A percentile compares a stretch with the other conserved stretches of the same genome.
These are phyloP conservation scores for Riparia riparia DNA, from an alignment of 2,113 vertebrate species.

Conservation along the genomic window DNA sequence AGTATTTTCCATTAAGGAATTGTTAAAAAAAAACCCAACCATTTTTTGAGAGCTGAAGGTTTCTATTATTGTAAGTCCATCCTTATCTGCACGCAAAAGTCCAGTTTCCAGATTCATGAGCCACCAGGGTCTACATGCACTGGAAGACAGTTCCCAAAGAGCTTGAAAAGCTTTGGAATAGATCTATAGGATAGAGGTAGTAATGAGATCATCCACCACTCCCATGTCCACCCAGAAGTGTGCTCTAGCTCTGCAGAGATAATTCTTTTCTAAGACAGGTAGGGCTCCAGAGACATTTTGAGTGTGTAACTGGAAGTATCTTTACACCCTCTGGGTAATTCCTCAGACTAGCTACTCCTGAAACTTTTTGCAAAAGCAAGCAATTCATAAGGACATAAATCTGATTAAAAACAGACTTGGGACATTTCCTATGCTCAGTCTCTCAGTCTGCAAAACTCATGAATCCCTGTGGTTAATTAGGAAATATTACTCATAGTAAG, in stretches of 20 bases:
- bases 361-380: slow-evolving; percentile 32
- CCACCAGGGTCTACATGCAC: not conserved
- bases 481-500: slow-evolving; percentile 43
- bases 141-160: not conserved
- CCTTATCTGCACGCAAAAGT: not conserved
- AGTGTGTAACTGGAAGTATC: not conserved
- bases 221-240: not conserved
- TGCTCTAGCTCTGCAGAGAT: not conserved
- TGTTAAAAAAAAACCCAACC: not conserved
- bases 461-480: slow-evolving; percentile 52
- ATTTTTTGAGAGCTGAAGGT: not conserved
- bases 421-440: slow-evolving; percentile 12
- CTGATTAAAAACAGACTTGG: slow-evolving; percentile 35
- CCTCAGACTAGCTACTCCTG: not conserved
- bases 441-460: slow-evolving; percentile 24
- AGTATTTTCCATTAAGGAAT: not conserved
- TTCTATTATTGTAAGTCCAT: not conserved
- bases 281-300: not conserved
- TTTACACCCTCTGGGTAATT: not conserved
- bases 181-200: not conserved
- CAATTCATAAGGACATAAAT: not conserved
- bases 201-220: not conserved
- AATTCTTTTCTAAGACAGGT: not conserved
- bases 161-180: not conserved
- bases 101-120: not conserved